Percentiles rank a stretch among this genome's conserved stretches.
phyloP scores from a whole-genome alignment of 1,140 invertebrate genomes.

The Arion vulgaris region DNA sequence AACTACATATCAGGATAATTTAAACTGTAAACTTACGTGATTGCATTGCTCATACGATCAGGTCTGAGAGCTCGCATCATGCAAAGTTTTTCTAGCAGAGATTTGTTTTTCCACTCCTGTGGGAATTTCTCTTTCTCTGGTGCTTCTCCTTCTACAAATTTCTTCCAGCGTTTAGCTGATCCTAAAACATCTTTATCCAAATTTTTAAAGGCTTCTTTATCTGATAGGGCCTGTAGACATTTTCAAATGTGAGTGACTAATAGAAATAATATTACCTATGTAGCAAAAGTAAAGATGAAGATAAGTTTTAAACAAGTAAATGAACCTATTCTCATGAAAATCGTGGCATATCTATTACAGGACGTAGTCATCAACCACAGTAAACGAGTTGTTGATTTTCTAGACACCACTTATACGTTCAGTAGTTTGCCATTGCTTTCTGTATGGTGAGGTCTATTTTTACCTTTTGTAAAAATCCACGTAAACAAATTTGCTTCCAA shows the following conservation, averaged over 20 bases:
- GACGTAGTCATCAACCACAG: too few species aligned
- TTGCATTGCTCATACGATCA: slow-evolving; percentile 92
- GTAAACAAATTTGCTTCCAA: too few species aligned
- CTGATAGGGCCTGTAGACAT: slow-evolving; percentile 76
- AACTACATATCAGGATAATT: background rate
- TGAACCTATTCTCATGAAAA: too few species aligned
- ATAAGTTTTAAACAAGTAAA: too few species aligned
- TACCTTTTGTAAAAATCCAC: too few species aligned
- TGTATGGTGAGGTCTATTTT: too few species aligned
- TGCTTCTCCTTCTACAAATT: slow-evolving; percentile 93
- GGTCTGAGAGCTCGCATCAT: slow-evolving; percentile 94
- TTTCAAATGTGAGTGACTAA: background rate
- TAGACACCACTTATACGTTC: too few species aligned
- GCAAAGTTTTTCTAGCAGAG: slow-evolving; percentile 89
- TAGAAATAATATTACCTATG: background rate
- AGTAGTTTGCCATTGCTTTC: too few species aligned
- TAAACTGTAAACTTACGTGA: slow-evolving; percentile 71
- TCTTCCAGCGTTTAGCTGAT: slow-evolving; percentile 95
- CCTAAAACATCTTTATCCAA: slow-evolving; percentile 96
- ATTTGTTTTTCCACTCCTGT: slow-evolving; percentile 98
- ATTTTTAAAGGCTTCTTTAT: slow-evolving; percentile 93
- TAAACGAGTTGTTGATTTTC: too few species aligned
- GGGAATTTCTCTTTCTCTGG: slow-evolving; percentile 97
- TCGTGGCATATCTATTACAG: too few species aligned
- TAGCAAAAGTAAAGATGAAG: too few species aligned